phyloP scores from a whole-genome alignment of 2,113 vertebrate species.

The Rhinolophus ferrumequinum region DNA sequence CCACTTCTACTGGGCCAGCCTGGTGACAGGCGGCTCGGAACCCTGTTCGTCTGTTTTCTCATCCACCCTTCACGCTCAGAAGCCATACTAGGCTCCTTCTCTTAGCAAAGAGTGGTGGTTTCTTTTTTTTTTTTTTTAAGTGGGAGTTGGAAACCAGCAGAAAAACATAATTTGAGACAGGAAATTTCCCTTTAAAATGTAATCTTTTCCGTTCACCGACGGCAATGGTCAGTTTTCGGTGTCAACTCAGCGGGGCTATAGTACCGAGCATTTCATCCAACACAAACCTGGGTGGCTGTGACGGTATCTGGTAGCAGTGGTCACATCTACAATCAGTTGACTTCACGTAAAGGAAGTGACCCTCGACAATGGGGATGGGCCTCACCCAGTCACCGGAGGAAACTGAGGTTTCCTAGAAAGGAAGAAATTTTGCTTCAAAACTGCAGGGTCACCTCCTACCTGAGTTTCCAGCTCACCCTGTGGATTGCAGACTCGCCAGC shows the following conservation, averaged over 20 bases:
- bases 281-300: neutral
- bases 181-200: neutral
- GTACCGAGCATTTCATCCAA: too few species aligned
- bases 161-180: neutral
- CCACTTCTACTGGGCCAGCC: neutral
- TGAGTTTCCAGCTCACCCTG: neutral
- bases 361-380: neutral
- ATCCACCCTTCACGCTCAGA: neutral
- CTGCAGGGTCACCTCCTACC: neutral
- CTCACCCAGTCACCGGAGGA: neutral
- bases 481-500: neutral
- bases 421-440: neutral
- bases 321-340: neutral
- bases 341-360: neutral
- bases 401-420: neutral
- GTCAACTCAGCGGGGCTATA: rapidly evolving
- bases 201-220: neutral
- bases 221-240: neutral
- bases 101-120: neutral
- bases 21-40: neutral
- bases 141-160: neutral
- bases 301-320: neutral
- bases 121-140: neutral
- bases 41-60: neutral
- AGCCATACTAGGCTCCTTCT: neutral